Evolutionary conservation across 2,113 vertebrate species (phyloP).

Genomic region (human (Homo sapiens)): DNA sequence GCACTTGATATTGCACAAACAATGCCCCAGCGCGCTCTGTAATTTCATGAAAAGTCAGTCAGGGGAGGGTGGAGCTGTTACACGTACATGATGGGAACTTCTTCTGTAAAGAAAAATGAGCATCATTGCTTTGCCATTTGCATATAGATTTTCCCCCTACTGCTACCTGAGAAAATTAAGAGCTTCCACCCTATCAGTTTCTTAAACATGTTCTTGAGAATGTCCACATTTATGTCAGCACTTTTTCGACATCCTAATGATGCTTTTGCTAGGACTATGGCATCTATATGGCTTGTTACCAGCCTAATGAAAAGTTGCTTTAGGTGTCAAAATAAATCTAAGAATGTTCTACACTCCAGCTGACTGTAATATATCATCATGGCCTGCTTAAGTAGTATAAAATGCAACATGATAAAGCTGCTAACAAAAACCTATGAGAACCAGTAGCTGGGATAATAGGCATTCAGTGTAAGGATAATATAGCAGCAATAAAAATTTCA

Average conservation of each 20-base stretch:
- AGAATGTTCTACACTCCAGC: slow-evolving; percentile 76
- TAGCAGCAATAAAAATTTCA: slow-evolving; percentile 66
- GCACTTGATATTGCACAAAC: slow-evolving; percentile 27
- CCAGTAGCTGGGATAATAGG: slow-evolving; percentile 69
- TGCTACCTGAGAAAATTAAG: slow-evolving; percentile 74
- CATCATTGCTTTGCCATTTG: slow-evolving; percentile 61
- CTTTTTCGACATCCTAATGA: slow-evolving; percentile 73
- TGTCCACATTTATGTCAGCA: slow-evolving; percentile 76
- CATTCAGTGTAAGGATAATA: slow-evolving; percentile 67
- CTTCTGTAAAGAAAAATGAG: slow-evolving; percentile 60
- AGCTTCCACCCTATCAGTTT: slow-evolving; percentile 68
- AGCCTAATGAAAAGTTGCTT: slow-evolving; percentile 81
- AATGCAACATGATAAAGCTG: slow-evolving; percentile 73
- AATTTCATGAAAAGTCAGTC: slow-evolving; percentile 57
- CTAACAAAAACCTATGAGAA: slow-evolving; percentile 74
- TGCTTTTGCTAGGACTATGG: slow-evolving; percentile 63
- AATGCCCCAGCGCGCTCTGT: background rate
- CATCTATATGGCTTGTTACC: slow-evolving; percentile 79
- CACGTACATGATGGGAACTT: slow-evolving; percentile 33
- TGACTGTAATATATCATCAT: slow-evolving; percentile 77
- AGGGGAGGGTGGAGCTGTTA: slow-evolving; percentile 45
- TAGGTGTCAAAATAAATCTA: slow-evolving; percentile 82
- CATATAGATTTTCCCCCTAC: slow-evolving; percentile 57
- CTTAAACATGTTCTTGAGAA: slow-evolving; percentile 73
- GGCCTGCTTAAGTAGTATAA: slow-evolving; percentile 72